Conservation (phyloP, 2,888 invertebrate genomes). For the Hyles lineata region DNA sequence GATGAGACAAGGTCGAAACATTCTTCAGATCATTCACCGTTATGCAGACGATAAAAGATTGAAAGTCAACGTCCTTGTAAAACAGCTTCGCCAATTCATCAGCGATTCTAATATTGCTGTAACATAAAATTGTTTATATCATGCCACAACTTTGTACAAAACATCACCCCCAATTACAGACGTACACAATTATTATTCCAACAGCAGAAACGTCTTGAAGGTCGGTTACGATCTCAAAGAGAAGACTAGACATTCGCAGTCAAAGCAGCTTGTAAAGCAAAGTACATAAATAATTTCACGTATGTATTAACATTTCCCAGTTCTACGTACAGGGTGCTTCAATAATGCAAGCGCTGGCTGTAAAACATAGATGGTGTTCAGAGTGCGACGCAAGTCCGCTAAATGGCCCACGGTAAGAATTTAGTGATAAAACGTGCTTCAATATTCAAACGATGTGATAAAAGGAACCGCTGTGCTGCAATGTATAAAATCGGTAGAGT, state of each 20-base stretch:
- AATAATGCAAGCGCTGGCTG: conserved; percentile 71
- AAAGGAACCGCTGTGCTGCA: conserved; percentile 63
- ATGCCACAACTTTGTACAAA: neutral
- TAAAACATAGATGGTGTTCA: conserved; percentile 67
- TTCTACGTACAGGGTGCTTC: conserved; percentile 62
- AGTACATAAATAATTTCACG: conserved; percentile 38
- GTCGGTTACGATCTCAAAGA: conserved; percentile 16
- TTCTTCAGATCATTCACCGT: conserved; percentile 1
- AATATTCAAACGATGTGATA: conserved; percentile 75
- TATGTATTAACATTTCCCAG: conserved; percentile 63
- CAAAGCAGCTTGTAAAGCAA: conserved; percentile 26
- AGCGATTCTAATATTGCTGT: neutral
- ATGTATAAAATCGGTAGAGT: conserved; percentile 50
- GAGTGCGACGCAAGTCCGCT: conserved; percentile 63
- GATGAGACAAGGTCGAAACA: neutral
- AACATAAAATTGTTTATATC: neutral
- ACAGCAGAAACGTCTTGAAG: neutral
- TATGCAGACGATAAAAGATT: neutral
- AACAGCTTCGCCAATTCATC: neutral
- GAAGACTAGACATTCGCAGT: conserved; percentile 15
- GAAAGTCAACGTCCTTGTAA: conserved; percentile 2
- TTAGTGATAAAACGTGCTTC: conserved; percentile 74
- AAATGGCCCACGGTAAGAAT: conserved; percentile 75
- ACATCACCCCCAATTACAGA: conserved; percentile 2
- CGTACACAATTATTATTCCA: conserved; percentile 10